Base-by-base conservation (phyloP, 1,140 invertebrate species). In the Drosophila arawakana region DNA sequence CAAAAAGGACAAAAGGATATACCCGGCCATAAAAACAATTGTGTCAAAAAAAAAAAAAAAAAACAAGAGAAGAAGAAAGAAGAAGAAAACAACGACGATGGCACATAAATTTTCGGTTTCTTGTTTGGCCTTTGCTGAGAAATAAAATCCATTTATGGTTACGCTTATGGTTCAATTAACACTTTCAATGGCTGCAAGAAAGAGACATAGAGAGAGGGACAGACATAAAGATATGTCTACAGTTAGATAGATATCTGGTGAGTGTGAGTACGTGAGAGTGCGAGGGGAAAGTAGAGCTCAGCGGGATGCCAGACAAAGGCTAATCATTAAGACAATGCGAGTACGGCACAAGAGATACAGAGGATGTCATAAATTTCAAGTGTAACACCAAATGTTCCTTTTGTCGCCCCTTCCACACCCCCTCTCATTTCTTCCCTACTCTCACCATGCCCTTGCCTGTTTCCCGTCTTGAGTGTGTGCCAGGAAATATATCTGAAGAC, bases 141-240 rank as follows among this genome's bases (percentile, higher is more conserved):
- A 90, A 84, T 89, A 72, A 90, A 91, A 90, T 90, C 78, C 85
- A 91, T 90, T 90, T 90, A 90, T 90, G 85, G 85, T 90, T 90
- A 90, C 85, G 85, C 85, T 90, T 90, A 90, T 90, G 85, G 85
- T 90, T 90, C 85, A 90, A 90, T 90, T 90, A 90, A 86, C 85
- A 91, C 85, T 80, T 90, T 86, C 76, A 88, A 84, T 82, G 76
- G 63, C 68, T 68, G 68, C 55, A 54, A 35, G 49, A 80, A 50
- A 68, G 60, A 55, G 62, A 72, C 21, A 69, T 18, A 62, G 47
- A 21, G 43, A 50, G 43, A 77, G 50, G 69, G 61, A 43, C 18
- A 54, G 65, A 70, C 21, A 66, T 9, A 15, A 13, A 34, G 60
- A 57, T 55, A 44, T 30, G 25, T 30, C 25, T 30, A 30, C 25